Evolutionary conservation across 2,113 vertebrate genomes (phyloP).

Genomic region (Empidonax traillii): DNA sequence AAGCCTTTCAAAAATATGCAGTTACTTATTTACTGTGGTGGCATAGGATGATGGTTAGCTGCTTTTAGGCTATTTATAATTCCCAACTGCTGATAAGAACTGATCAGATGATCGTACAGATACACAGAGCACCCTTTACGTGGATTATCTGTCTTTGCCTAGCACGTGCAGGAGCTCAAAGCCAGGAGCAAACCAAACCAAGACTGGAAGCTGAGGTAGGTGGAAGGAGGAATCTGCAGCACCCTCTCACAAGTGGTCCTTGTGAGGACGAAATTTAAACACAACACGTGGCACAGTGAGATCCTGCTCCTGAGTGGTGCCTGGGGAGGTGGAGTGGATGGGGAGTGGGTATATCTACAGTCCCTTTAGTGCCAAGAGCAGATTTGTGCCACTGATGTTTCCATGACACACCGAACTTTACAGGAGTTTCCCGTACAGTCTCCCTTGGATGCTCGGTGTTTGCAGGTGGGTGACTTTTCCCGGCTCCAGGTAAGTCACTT

Average conservation of each 20-base stretch:
- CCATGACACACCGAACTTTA: fast-evolving
- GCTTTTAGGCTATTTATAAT: conserved; percentile 66
- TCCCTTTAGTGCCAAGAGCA: neutral
- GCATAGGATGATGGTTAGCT: conserved; percentile 50
- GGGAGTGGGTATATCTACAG: neutral
- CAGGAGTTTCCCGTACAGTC: fast-evolving
- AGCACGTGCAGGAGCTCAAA: neutral
- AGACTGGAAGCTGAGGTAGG: neutral
- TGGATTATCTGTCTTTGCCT: neutral
- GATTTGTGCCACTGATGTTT: neutral
- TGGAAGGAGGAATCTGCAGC: neutral
- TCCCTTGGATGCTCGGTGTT: neutral
- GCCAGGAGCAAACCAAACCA: neutral
- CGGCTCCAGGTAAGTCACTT: neutral
- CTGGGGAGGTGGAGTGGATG: neutral
- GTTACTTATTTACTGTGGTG: conserved; percentile 68
- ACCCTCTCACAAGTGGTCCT: neutral
- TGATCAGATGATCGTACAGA: conserved; percentile 24
- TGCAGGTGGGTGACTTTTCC: neutral
- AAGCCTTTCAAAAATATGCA: conserved; percentile 68
- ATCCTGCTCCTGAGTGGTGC: neutral
- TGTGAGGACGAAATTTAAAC: neutral
- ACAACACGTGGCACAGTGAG: fast-evolving
- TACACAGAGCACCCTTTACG: neutral
- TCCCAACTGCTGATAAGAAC: conserved; percentile 56